These are phyloP conservation scores for Odontothrips loti DNA, from an alignment of 2,888 invertebrate genomes.

Conservation along the genomic window DNA sequence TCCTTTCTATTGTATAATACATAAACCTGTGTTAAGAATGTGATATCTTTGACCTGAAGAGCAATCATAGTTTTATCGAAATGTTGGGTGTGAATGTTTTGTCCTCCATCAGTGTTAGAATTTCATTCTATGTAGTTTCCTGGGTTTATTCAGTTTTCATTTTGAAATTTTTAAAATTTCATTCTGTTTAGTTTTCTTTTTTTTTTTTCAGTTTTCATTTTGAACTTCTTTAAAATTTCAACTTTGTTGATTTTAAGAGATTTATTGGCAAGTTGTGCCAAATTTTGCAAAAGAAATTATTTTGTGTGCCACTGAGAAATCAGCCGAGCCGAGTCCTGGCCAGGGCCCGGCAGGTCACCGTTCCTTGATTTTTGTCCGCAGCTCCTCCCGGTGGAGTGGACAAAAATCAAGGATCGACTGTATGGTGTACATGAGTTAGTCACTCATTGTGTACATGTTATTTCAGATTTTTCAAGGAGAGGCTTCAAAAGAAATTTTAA, in stretches of 20 bases:
- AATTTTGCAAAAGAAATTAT: not conserved
- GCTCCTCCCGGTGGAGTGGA: too few relatives aligned
- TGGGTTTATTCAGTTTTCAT: not conserved
- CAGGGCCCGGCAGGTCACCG: too few relatives aligned
- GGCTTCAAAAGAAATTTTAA: not conserved
- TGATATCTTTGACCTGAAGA: constrained; percentile 18
- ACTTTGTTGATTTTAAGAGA: not conserved
- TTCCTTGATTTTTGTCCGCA: too few relatives aligned
- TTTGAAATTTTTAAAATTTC: not conserved
- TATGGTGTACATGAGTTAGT: not conserved
- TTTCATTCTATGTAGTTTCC: not conserved
- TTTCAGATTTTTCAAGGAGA: not conserved
- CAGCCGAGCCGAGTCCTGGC: too few relatives aligned
- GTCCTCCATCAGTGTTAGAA: not conserved
- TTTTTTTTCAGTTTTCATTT: not conserved
- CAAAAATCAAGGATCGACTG: too few relatives aligned
- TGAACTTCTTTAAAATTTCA: not conserved
- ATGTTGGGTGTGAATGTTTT: constrained; percentile 6
- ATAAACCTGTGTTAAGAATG: constrained; percentile 23
- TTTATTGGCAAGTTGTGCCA: not conserved
- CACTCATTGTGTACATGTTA: not conserved
- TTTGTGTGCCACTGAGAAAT: too few relatives aligned
- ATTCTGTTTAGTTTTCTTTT: not conserved
- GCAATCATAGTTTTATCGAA: not conserved
- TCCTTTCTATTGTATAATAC: constrained; percentile 23